Percentiles rank a stretch among this genome's conserved stretches.
Evolutionary conservation across 2,113 vertebrate genomes (phyloP).

Genomic region (Pelecanus crispus): DNA sequence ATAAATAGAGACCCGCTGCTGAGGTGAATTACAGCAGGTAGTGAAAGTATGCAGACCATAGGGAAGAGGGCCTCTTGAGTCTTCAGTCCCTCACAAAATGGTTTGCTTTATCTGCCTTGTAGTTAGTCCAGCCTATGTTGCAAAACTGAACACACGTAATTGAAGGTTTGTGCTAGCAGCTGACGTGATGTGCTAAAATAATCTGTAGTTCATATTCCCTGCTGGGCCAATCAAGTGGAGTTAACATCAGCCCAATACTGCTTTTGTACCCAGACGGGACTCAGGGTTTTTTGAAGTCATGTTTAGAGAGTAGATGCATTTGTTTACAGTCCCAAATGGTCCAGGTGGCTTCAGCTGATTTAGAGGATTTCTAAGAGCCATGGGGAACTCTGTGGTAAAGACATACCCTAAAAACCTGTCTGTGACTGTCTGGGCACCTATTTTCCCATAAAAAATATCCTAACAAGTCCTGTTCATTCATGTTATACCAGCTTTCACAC

Average conservation of each 20-base stretch:
- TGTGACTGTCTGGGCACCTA: conserved; percentile 35
- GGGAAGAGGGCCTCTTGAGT: conserved; percentile 19
- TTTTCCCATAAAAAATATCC: conserved; percentile 18
- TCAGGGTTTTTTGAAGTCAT: conserved; percentile 19
- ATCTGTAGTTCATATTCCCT: conserved; percentile 5
- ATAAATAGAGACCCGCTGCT: neutral
- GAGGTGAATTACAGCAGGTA: conserved; percentile 52
- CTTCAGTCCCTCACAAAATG: neutral
- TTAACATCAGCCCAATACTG: neutral
- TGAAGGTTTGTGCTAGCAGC: conserved; percentile 1
- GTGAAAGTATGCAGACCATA: neutral
- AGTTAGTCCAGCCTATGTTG: neutral
- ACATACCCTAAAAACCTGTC: conserved; percentile 14
- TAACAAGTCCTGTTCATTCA: conserved; percentile 41
- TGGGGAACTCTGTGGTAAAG: conserved; percentile 27
- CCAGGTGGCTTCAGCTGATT: conserved; percentile 27
- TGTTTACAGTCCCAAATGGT: conserved; percentile 7
- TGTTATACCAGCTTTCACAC: conserved; percentile 50
- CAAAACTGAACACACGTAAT: neutral
- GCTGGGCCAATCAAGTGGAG: conserved; percentile 27
- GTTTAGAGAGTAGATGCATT: neutral
- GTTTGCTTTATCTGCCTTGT: conserved; percentile 11
- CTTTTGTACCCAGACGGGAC: neutral
- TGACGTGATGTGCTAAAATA: conserved; percentile 9
- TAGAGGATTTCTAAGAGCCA: conserved; percentile 24